Percentiles rank a stretch among this genome's conserved stretches.
These are phyloP conservation scores for Gallinago jamesoni DNA, from an alignment of 2,113 vertebrate genomes.

Conservation along the genomic window DNA sequence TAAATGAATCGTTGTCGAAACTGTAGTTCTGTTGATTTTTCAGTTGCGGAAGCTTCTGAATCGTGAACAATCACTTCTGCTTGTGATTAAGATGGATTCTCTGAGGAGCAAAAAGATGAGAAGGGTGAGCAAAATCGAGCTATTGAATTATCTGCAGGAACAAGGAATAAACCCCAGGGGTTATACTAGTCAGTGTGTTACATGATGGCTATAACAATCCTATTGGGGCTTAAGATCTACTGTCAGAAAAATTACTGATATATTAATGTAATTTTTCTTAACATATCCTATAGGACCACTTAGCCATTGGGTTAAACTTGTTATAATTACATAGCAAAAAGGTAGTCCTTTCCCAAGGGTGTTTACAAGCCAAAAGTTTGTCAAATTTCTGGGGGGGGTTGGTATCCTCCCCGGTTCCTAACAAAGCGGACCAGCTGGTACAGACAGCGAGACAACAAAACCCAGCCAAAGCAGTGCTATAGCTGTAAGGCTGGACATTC, in stretches of 20 bases:
- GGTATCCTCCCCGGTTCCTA: not conserved
- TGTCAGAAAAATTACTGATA: not conserved
- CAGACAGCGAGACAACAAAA: not conserved
- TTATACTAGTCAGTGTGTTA: not conserved
- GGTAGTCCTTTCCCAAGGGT: not conserved
- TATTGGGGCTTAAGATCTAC: not conserved
- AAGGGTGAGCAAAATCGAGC: not conserved
- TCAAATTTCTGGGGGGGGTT: not conserved
- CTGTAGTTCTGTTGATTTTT: not conserved
- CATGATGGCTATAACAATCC: not conserved
- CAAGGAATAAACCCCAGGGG: not conserved
- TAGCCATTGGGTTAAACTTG: not conserved
- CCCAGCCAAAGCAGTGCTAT: not conserved
- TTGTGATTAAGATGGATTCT: not conserved
- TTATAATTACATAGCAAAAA: not conserved
- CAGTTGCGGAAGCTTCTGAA: not conserved
- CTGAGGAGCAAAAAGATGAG: not conserved
- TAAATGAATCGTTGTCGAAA: not conserved
- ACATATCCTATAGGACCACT: not conserved
- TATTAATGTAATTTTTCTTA: not conserved
- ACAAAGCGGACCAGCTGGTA: not conserved
- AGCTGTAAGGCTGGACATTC: not conserved
- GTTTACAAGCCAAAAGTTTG: not conserved
- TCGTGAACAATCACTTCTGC: not conserved
- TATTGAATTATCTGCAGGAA: not conserved